Percentiles rank a stretch among this genome's conserved stretches.
phyloP scores from a whole-genome alignment of 1,140 invertebrate genomes.

The Drosophila albomicans region DNA sequence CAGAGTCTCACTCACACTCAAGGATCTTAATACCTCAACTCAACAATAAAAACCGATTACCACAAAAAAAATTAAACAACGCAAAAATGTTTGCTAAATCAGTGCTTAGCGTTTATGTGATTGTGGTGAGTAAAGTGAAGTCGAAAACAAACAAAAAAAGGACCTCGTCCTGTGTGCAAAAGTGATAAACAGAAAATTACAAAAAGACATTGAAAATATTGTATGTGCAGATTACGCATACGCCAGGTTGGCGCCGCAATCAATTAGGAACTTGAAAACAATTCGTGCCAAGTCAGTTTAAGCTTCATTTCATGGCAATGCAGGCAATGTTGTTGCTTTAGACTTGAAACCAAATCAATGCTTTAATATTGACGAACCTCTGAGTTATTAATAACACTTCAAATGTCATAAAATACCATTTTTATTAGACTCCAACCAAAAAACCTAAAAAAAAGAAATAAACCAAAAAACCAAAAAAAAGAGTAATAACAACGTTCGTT shows the following conservation, averaged over 20 bases:
- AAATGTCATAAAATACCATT: conserved; percentile 36
- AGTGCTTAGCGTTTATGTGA: conserved; percentile 63
- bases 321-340: conserved; percentile 24
- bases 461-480: not conserved
- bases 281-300: conserved; percentile 31
- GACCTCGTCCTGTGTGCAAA: conserved; percentile 37
- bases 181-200: conserved; percentile 38
- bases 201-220: not conserved
- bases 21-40: conserved; percentile 18
- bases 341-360: conserved; percentile 21
- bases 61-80: conserved; percentile 17
- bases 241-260: conserved; percentile 23
- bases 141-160: conserved; percentile 16
- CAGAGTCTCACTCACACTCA: conserved; percentile 26
- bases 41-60: not conserved
- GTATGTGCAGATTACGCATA: conserved; percentile 26
- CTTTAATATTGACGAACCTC: conserved; percentile 23
- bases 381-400: conserved; percentile 47
- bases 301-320: conserved; percentile 43
- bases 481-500: conserved; percentile 13
- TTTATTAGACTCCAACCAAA: conserved; percentile 25
- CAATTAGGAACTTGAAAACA: conserved; percentile 28
- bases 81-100: conserved; percentile 72
- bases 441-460: not conserved
- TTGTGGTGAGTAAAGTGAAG: conserved; percentile 72